Percentiles rank a stretch among this genome's conserved stretches.
These are phyloP conservation scores for Pseudopleuronectes americanus DNA, from an alignment of 2,797 vertebrate species.

Conservation along the genomic window DNA sequence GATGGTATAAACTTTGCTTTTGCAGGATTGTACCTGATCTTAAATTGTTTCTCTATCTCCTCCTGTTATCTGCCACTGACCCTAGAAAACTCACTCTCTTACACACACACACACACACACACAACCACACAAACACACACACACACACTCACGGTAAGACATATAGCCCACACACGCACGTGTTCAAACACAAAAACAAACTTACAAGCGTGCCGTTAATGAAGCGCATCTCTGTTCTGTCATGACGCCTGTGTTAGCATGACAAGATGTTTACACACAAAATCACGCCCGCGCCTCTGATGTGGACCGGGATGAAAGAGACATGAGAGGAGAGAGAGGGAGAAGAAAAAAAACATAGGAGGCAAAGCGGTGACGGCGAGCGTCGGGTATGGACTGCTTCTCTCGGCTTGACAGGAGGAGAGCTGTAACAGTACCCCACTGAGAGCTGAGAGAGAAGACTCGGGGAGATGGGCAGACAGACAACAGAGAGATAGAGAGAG, in stretches of 20 bases:
- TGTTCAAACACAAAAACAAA: constrained; percentile 69
- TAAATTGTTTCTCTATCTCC: constrained; percentile 26
- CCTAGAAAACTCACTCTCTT: constrained; percentile 26
- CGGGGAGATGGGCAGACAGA: constrained; percentile 27
- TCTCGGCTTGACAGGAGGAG: constrained; percentile 76
- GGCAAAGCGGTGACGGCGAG: constrained; percentile 57
- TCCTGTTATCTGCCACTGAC: constrained; percentile 40
- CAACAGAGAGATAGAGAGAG: constrained; percentile 17
- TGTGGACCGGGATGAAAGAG: constrained; percentile 73
- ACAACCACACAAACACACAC: constrained; percentile 24
- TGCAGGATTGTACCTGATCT: constrained; percentile 17
- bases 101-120: constrained; percentile 3
- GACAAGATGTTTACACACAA: constrained; percentile 83
- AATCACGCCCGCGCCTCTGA: constrained; percentile 73
- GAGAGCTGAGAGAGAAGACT: constrained; percentile 51
- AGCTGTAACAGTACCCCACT: constrained; percentile 73
- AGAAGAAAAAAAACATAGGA: constrained; percentile 30
- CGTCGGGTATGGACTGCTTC: constrained; percentile 56
- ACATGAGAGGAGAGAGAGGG: constrained; percentile 59
- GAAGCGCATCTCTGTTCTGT: constrained; percentile 76
- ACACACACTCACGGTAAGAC: constrained; percentile 37
- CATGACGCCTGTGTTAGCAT: constrained; percentile 74
- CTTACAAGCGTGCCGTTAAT: constrained; percentile 69
- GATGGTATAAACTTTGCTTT: constrained; percentile 23
- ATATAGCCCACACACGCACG: constrained; percentile 44